Evolutionary conservation across 2,888 invertebrate genomes (phyloP), one percentile per base, ranked within the genome.

Genomic region (Tetramorium bicarinatum): DNA sequence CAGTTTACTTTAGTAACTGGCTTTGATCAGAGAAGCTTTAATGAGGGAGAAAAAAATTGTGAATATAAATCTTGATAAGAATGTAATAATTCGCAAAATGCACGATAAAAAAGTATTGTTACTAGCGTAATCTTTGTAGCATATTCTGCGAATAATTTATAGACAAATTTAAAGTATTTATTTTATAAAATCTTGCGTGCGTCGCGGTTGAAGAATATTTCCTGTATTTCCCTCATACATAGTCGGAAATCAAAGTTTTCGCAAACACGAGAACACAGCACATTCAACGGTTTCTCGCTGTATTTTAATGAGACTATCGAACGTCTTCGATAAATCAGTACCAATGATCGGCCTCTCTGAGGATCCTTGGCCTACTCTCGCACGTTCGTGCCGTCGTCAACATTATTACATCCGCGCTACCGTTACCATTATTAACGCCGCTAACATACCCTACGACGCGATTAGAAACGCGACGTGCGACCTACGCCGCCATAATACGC

Each of bases 401-500:
- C 85, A 71, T 83, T 69, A 79, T 84, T 83, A 77, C 83, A 76
- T 85, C 86, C 82, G 72, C 82, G 83, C 84, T 82, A 84, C 75
- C 83, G 83, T 85, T 87, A 85, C 85, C 88, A 87, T 90, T 88
- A 87, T 90, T 88, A 87, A 62, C 85, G 83, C 86, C 85, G 82
- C 86, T 84, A 85, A 81, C 86, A 64, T 81, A 76, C 85, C 87
- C 86, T 82, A 72, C 77, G 9, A 61, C 21, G 64, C 85, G 90
- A 90, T 90, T 90, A 90, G 87, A 88, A 90, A 90, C 87, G 88
- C 91, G 91, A 91, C 87, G 88, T 88, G 85, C 89, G 90, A 85
- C 90, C 91, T 88, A 91, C 89, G 88, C 90, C 87, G 83, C 89
- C 91, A 88, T 89, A 91, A 92, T 92, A 91, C 90, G 91, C 91